phyloP scores from a whole-genome alignment of 2,888 invertebrate species.

The Drosophila prostipennis region DNA sequence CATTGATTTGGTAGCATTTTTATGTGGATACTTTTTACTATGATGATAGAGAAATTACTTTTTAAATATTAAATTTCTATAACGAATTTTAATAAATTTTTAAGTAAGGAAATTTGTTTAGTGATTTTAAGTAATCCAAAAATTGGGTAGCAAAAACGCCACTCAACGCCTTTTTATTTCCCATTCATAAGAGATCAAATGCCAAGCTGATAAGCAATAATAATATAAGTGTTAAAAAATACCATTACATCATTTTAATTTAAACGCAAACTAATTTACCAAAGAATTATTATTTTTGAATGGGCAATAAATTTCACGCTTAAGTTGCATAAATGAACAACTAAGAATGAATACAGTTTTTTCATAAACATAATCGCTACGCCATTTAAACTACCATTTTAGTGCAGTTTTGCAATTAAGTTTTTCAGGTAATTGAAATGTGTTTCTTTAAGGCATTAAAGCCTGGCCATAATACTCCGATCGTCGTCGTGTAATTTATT shows the following conservation, averaged over 20 bases:
- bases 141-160: too few species aligned
- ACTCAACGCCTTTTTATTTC: too few species aligned
- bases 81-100: too few species aligned
- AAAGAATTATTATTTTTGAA: not conserved
- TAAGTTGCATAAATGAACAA: not conserved
- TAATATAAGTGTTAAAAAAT: not conserved
- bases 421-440: conserved; percentile 12
- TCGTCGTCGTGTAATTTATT: too few species aligned
- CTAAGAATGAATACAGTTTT: not conserved
- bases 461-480: not conserved
- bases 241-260: not conserved
- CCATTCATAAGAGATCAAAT: too few species aligned
- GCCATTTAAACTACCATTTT: not conserved
- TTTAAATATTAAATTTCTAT: too few species aligned
- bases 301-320: not conserved
- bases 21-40: too few species aligned
- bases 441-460: conserved; percentile 10
- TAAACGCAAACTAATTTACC: not conserved
- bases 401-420: conserved; percentile 17
- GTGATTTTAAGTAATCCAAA: too few species aligned
- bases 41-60: too few species aligned
- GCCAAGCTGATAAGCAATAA: too few species aligned
- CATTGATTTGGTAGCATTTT: too few species aligned
- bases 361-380: conserved; percentile 5
- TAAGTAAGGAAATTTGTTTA: too few species aligned